Evolutionary conservation across 2,113 vertebrate genomes (phyloP).

Genomic region (Rhombomys opimus): DNA sequence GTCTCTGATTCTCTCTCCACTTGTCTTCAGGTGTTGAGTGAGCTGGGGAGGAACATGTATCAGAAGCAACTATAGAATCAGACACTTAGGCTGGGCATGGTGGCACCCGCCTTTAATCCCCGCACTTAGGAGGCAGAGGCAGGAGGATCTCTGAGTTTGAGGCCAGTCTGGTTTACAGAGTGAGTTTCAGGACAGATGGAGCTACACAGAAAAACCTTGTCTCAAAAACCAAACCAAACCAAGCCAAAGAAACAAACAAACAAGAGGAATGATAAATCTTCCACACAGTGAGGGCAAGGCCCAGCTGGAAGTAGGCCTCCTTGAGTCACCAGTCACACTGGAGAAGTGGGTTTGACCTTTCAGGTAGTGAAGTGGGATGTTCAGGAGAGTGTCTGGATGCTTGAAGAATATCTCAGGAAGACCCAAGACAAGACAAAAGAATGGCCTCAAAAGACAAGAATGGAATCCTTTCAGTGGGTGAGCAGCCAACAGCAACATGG

Average conservation of each 20-base stretch:
- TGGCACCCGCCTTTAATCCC: neutral
- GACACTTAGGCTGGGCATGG: neutral
- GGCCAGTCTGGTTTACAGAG: neutral
- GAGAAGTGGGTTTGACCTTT: neutral
- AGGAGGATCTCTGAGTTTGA: neutral
- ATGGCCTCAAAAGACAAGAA: neutral
- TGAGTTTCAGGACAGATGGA: neutral
- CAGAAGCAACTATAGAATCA: neutral
- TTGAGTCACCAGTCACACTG: fast-evolving
- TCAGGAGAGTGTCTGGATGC: no score
- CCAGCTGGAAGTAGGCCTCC: fast-evolving
- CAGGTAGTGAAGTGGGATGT: neutral
- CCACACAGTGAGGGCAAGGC: neutral
- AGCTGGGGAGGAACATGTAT: no score
- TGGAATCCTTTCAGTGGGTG: neutral
- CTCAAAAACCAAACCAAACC: neutral
- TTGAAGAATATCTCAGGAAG: neutral
- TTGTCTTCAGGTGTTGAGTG: no score
- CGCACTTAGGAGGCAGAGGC: neutral
- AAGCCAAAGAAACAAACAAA: neutral
- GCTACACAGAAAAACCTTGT: neutral
- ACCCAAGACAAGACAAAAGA: no score
- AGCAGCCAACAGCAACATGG: fast-evolving
- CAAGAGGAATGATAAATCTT: neutral
- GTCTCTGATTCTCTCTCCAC: neutral